These are phyloP conservation scores for Salvator merianae DNA, from an alignment of 2,113 vertebrate species.

Conservation along the genomic window DNA sequence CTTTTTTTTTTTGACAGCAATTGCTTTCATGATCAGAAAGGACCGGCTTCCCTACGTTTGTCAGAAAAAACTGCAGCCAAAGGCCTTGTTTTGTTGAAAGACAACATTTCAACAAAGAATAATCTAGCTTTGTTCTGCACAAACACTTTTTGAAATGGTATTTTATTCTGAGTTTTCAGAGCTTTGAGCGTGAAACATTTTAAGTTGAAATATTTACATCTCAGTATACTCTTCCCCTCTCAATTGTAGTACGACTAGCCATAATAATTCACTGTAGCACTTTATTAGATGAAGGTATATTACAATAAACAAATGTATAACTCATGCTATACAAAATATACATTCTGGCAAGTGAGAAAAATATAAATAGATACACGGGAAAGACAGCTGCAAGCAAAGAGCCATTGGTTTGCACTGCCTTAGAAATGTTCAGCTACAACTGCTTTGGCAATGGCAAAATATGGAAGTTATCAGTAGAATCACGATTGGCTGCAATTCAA, in stretches of 20 bases:
- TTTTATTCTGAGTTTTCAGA: too few relatives aligned
- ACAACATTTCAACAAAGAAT: too few relatives aligned
- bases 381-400: slow-evolving; percentile 47
- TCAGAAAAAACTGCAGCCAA: too few relatives aligned
- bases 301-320: slow-evolving; percentile 76
- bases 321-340: slow-evolving; percentile 81
- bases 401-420: slow-evolving; percentile 39
- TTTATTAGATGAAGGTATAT: slow-evolving; percentile 74
- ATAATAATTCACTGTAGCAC: slow-evolving; percentile 14
- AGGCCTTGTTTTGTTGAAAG: too few relatives aligned
- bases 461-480: not conserved
- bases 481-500: not conserved
- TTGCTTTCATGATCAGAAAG: too few relatives aligned
- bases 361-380: slow-evolving; percentile 72
- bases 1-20: too few relatives aligned
- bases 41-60: too few relatives aligned
- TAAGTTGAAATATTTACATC: too few relatives aligned
- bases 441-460: slow-evolving; percentile 42
- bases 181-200: too few relatives aligned
- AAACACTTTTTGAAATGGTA: too few relatives aligned
- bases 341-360: slow-evolving; percentile 75
- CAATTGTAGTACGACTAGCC: not conserved
- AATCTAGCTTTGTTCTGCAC: too few relatives aligned
- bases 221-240: too few relatives aligned
- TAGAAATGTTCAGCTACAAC: not conserved